A percentile compares a stretch with the other conserved stretches of the same genome.
These are phyloP conservation scores for Acheta domesticus DNA, from an alignment of 2,888 invertebrate genomes.

Conservation along the genomic window DNA sequence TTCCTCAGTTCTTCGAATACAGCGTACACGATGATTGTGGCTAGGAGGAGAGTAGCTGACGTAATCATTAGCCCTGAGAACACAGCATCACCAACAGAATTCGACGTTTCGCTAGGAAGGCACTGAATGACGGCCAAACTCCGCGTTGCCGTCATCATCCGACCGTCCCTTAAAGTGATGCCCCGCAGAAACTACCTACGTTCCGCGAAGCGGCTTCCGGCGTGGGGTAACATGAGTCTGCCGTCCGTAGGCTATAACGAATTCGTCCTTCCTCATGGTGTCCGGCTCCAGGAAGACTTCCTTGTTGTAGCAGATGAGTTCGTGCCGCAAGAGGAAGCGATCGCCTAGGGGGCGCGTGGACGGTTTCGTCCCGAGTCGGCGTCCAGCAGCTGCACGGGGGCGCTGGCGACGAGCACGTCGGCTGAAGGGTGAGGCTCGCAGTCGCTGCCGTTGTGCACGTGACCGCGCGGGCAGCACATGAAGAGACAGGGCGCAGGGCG, in stretches of 20 bases:
- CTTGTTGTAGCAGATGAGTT: neutral
- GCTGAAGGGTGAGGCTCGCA: neutral
- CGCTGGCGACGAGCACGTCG: neutral
- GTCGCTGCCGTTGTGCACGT: neutral
- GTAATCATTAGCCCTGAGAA: slow-evolving; percentile 57
- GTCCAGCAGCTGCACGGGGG: neutral
- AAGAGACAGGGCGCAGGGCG: neutral
- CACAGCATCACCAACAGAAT: slow-evolving; percentile 23
- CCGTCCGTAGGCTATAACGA: slow-evolving; percentile 19
- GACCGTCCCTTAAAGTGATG: neutral
- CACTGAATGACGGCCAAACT: neutral
- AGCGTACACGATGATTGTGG: slow-evolving; percentile 69
- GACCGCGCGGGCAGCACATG: neutral
- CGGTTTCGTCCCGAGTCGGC: neutral
- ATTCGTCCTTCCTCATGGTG: neutral
- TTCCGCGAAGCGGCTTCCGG: neutral
- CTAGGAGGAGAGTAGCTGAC: slow-evolving; percentile 68
- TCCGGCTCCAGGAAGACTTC: slow-evolving; percentile 22
- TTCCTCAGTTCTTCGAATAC: slow-evolving; percentile 68
- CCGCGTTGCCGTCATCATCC: neutral
- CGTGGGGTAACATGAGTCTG: neutral
- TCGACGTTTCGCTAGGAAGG: neutral
- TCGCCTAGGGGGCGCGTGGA: neutral
- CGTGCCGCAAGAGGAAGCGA: neutral
- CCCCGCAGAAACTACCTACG: slow-evolving; percentile 21